Base-by-base conservation (phyloP, 2,888 invertebrate species). In the Stegophylla sp. region DNA sequence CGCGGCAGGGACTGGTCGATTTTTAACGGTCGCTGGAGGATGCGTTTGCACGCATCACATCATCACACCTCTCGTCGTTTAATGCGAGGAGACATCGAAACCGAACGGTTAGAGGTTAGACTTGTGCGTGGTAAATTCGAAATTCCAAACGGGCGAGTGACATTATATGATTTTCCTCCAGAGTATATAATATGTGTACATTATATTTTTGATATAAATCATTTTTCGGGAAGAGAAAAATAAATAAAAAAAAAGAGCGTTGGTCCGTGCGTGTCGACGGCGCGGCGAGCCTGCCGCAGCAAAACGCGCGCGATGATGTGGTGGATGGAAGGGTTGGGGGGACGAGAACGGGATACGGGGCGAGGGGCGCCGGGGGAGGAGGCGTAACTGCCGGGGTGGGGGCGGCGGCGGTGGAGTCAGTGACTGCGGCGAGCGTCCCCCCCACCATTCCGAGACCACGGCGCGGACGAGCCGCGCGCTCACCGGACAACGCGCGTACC, bases 401-500 rank as follows among this genome's bases (percentile, higher is more conserved):
- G 76, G 67, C 20, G 43, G 23, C 15, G 41, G 64, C 64, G 61
- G 63, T n/a, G 41, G 71, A 79, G 79, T 79, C 79, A 79, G 79
- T 79, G 79, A 79, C 79, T 79, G 79, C 66, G 51, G 69, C 43
- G 26, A n/a, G 0, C 61, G 26, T 12, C 23, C 0, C 59, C 13
- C n/a, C 34, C 66, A n/a, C 45, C 26, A 23, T 7, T 3, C 48
- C 28, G 7, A 3, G 45, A 12, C 45, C 66, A 67, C 12, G 12
- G 48, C 20, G 2, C 48, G 43, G 20, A 7, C 23, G 61, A 1
- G 15, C 48, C 48, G 79, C 69, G 79, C 79, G 20, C 67, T 56
- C 59, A 59, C 59, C 77, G 75, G 72, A 59, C 72, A 73, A 73
- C 72, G 59, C 34, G 61, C 45, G 64, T 63, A 76, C 79, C 79